phyloP scores from a whole-genome alignment of 2,888 invertebrate genomes.

The Pseudococcus longispinus region DNA sequence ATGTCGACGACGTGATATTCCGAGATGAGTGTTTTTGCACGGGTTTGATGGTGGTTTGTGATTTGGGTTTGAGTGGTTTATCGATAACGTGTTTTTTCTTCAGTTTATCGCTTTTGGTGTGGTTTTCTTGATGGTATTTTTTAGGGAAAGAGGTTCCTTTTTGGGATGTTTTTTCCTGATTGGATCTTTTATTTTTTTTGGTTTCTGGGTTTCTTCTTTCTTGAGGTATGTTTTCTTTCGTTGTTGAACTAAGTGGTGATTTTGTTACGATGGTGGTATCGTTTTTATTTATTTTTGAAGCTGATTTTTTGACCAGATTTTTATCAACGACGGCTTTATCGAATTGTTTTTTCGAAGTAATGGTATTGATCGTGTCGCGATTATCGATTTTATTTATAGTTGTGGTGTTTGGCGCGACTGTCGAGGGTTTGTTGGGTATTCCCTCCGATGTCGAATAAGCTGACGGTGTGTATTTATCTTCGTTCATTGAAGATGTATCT shows the following conservation, averaged over 20 bases:
- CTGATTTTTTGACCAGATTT: background rate
- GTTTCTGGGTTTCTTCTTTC: background rate
- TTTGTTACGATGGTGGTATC: background rate
- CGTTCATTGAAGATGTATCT: background rate
- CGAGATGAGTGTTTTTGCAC: background rate
- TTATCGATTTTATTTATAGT: background rate
- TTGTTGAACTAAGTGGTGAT: background rate
- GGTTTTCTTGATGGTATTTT: conserved; percentile 19
- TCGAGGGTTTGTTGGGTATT: background rate
- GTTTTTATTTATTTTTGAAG: background rate
- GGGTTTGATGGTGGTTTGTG: background rate
- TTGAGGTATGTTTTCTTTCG: background rate
- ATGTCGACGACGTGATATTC: background rate
- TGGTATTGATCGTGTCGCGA: background rate
- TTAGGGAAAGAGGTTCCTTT: background rate
- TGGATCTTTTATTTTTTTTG: conserved; percentile 11
- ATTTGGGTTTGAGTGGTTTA: background rate
- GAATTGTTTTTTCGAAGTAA: background rate
- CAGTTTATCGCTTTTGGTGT: background rate
- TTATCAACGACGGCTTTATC: background rate
- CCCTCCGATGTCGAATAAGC: background rate
- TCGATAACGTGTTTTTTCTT: background rate
- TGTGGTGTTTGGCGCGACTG: background rate
- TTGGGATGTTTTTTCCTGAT: background rate
- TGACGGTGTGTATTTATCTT: background rate